Percentiles rank a stretch among this genome's conserved stretches.
Conservation (phyloP, 1,140 invertebrate species). For the Magallana ariakensis region DNA sequence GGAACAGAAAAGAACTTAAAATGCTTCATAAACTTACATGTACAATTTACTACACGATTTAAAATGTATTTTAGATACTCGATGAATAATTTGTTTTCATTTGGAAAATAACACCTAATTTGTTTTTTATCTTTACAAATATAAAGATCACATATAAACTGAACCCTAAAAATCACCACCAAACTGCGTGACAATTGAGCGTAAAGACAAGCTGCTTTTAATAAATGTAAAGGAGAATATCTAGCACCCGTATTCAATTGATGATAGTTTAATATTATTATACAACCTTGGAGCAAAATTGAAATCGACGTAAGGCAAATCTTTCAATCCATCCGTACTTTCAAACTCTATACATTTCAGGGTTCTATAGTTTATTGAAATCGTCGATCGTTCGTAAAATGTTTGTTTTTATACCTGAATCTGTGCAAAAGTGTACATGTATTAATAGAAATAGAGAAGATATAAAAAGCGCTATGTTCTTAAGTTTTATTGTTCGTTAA, state of each 20-base stretch:
- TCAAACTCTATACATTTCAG: background rate
- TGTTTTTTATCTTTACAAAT: too few species aligned
- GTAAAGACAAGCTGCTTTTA: background rate
- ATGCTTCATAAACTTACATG: too few species aligned
- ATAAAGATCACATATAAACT: too few species aligned
- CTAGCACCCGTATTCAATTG: background rate
- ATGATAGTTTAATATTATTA: background rate
- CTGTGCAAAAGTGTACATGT: background rate
- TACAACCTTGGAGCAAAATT: background rate
- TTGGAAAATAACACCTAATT: too few species aligned
- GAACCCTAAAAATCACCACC: background rate
- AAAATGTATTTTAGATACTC: too few species aligned
- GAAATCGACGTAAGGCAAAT: background rate
- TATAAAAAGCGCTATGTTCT: rapidly evolving
- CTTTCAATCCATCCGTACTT: background rate
- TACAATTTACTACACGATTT: too few species aligned
- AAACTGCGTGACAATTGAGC: background rate
- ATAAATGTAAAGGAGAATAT: background rate
- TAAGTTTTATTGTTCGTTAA: too few species aligned
- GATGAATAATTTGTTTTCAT: too few species aligned
- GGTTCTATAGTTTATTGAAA: background rate
- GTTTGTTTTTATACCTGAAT: background rate
- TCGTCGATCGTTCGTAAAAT: background rate
- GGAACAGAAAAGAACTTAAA: too few species aligned
- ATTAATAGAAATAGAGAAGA: too few species aligned